These are phyloP conservation scores for Oscheius sp. DNA, from an alignment of 2,888 invertebrate genomes.

Conservation along the genomic window DNA sequence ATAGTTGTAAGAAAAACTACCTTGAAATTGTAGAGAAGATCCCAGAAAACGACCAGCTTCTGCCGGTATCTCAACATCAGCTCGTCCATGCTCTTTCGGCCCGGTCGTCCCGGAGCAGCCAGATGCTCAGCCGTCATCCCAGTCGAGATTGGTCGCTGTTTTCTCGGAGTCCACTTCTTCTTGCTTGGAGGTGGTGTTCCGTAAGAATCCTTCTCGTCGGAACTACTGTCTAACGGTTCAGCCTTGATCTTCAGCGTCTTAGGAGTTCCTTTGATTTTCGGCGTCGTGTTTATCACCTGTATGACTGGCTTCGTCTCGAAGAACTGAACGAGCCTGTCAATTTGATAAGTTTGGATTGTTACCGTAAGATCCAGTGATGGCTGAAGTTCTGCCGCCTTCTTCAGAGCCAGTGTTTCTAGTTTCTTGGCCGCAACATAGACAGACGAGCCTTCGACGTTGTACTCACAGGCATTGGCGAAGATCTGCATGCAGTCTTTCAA, in stretches of 20 bases:
- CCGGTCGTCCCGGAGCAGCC: conserved; percentile 48
- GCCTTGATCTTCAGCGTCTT: conserved; percentile 20
- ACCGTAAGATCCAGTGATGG: conserved; percentile 47
- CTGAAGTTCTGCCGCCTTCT: conserved; percentile 55
- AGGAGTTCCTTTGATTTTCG: conserved; percentile 9
- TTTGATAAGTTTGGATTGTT: not conserved
- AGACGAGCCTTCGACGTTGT: conserved; percentile 85
- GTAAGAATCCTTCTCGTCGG: conserved; percentile 29
- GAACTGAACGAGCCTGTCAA: conserved; percentile 9
- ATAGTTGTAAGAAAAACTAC: conserved; percentile 56
- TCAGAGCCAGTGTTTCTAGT: conserved; percentile 75
- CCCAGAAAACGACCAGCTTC: conserved; percentile 83
- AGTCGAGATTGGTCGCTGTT: conserved; percentile 42
- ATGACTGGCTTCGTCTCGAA: conserved; percentile 22
- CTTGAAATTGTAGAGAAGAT: conserved; percentile 74
- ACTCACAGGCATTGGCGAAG: conserved; percentile 95
- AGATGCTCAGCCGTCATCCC: conserved; percentile 40
- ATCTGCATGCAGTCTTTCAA: conserved; percentile 83
- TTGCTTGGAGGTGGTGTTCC: conserved; percentile 42
- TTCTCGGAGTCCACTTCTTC: conserved; percentile 50
- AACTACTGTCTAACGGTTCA: conserved; percentile 25
- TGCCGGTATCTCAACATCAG: conserved; percentile 57
- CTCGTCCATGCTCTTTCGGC: conserved; percentile 68
- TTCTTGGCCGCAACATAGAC: conserved; percentile 88
- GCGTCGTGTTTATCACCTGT: not conserved